Evolutionary conservation across 2,888 invertebrate species (phyloP).

Genomic region (Euphydryas editha): DNA sequence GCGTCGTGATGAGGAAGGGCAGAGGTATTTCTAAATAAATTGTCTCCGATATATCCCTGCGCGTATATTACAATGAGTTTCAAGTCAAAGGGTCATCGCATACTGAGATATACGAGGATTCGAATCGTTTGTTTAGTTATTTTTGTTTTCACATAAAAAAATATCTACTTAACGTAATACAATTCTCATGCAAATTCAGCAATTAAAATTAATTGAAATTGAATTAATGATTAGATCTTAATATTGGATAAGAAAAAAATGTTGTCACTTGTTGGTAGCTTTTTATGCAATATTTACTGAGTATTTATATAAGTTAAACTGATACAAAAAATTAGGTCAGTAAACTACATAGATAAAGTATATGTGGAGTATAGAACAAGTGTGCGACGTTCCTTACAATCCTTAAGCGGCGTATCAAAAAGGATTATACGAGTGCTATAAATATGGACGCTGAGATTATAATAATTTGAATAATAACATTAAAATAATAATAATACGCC

Average conservation of each 20-base stretch:
- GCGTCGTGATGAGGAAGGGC: constrained; percentile 49
- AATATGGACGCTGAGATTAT: constrained; percentile 78
- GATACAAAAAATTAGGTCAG: neutral
- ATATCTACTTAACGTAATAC: too few relatives aligned
- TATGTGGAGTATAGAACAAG: constrained; percentile 6
- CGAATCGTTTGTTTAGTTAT: neutral
- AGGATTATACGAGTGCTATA: constrained; percentile 74
- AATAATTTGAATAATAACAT: constrained; percentile 81
- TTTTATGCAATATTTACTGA: neutral
- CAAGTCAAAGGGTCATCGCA: constrained; percentile 58
- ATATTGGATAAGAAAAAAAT: neutral
- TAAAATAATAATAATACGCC: constrained; percentile 74
- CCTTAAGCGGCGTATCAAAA: constrained; percentile 77
- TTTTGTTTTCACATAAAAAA: neutral
- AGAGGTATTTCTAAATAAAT: constrained; percentile 67
- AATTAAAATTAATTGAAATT: too few relatives aligned
- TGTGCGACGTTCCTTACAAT: constrained; percentile 48
- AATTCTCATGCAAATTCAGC: too few relatives aligned
- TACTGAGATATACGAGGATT: constrained; percentile 43
- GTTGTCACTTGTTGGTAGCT: neutral
- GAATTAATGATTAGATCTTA: neutral
- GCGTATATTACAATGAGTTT: constrained; percentile 74
- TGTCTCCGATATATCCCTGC: constrained; percentile 71
- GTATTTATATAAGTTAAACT: neutral
- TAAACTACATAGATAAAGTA: neutral